Evolutionary conservation across 2,888 invertebrate genomes (phyloP), one percentile per base, ranked within the genome.

Genomic region (Cryptus armator): DNA sequence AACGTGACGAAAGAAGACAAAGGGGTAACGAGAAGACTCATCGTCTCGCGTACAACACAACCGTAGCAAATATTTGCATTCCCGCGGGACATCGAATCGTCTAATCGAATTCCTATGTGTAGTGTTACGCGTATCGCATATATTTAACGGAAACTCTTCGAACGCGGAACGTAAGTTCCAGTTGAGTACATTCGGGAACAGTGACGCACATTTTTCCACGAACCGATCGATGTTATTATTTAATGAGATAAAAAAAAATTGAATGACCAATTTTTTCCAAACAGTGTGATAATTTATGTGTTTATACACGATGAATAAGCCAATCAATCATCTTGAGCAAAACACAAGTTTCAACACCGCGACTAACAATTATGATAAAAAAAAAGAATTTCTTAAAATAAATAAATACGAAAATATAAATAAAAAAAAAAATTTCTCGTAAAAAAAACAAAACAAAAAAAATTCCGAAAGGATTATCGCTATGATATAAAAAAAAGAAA

Each of bases 21-120:
- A 81, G 62, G 46, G 68, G 74, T 62, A 68, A 62, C 19, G 68
- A 81, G 68, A 62, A 24, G 29, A 71, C 56, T 24, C 24, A 19
- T 19, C 24, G 56, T 24, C n/a, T 29, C 10, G 44, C 43, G 9
- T 12, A 43, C 43, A 53, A 9, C 24, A 16, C 64, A 16, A 64
- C 19, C 46, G 74, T 43, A 32, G 5, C 75, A 75, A 81, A 75
- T 75, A 81, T 81, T 81, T 81, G 62, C 62, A 48, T 67, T 29
- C 37, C 14, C 62, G 68, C 43, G 75, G 62, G 43, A 44, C 44
- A 62, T 64, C 56, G 62, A 64, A 4, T 37, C 16, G 51, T 43
- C 48, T 44, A 62, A 75, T 75, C 62, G 16, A 74, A 81, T 81
- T 75, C 43, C 75, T 75, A 16, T 44, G 24, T 51, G 62, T 56